These are phyloP conservation scores for Coecobrya sp. DNA, from an alignment of 2,888 invertebrate genomes.

Conservation along the genomic window DNA sequence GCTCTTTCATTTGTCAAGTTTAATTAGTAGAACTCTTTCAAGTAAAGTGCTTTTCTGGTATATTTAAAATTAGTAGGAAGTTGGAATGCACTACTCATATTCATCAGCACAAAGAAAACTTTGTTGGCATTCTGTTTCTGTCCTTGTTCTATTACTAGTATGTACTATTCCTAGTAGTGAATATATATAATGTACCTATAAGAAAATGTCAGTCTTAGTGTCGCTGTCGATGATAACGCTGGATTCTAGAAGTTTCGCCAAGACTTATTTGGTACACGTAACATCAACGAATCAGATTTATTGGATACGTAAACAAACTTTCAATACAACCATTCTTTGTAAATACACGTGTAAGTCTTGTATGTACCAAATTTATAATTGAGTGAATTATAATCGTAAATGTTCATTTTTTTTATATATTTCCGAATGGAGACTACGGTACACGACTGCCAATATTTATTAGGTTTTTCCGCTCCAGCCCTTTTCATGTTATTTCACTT, in stretches of 20 bases:
- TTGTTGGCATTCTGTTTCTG: slow-evolving; percentile 19
- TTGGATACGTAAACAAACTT: too few species aligned
- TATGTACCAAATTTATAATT: too few species aligned
- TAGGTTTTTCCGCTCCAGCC: background rate
- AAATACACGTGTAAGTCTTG: too few species aligned
- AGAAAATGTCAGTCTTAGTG: background rate
- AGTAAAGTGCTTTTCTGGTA: slow-evolving; percentile 22
- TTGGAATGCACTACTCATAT: slow-evolving; percentile 50
- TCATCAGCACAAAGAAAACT: slow-evolving; percentile 18
- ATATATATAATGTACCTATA: background rate
- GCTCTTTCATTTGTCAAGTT: slow-evolving; percentile 73
- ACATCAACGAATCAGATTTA: too few species aligned
- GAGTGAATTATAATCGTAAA: too few species aligned
- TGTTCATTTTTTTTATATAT: too few species aligned
- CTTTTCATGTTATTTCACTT: background rate
- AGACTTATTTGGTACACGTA: too few species aligned
- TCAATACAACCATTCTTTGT: too few species aligned
- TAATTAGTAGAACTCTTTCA: slow-evolving; percentile 63
- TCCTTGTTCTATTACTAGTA: slow-evolving; percentile 41
- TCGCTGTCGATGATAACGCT: too few species aligned
- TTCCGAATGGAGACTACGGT: too few species aligned
- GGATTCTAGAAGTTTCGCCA: too few species aligned
- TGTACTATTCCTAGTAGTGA: background rate
- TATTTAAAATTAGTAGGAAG: slow-evolving; percentile 22
- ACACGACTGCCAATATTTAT: too few species aligned